Conservation (phyloP, 2,888 invertebrate genomes). For the Hydropsyche betteni region DNA sequence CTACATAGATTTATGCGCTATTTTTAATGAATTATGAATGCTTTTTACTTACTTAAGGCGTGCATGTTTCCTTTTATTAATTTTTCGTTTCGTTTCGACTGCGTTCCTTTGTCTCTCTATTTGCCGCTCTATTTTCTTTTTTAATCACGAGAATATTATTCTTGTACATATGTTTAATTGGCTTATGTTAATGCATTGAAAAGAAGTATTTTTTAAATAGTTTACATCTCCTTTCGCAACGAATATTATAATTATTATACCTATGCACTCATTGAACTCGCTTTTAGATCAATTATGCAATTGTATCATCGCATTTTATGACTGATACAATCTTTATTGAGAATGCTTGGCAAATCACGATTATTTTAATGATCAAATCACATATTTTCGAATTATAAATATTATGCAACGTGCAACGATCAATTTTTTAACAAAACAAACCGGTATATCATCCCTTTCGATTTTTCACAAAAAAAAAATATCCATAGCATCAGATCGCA, state of each 20-base stretch:
- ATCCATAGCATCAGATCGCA: constrained; percentile 16
- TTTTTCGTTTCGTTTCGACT: constrained; percentile 9
- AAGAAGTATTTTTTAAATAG: constrained; percentile 14
- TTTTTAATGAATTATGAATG: constrained; percentile 8
- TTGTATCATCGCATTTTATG: constrained; percentile 21
- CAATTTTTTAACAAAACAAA: neutral
- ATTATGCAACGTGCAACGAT: neutral
- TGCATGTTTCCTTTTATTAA: constrained; percentile 19
- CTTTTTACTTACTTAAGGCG: neutral
- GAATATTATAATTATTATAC: constrained; percentile 24
- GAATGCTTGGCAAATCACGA: constrained; percentile 7
- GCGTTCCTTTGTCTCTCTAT: constrained; percentile 15
- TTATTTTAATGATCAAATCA: no score
- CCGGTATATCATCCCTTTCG: neutral
- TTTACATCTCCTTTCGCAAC: constrained; percentile 2
- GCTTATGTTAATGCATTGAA: constrained; percentile 43
- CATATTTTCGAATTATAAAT: neutral
- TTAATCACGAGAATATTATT: constrained; percentile 32
- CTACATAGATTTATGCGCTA: constrained; percentile 22
- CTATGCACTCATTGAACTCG: constrained; percentile 44
- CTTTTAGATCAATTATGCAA: constrained; percentile 42
- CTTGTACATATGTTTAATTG: constrained; percentile 42
- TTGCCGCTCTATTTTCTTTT: constrained; percentile 23
- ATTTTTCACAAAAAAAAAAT: neutral
- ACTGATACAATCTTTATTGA: constrained; percentile 6